Conservation (phyloP, 2,797 vertebrate species). For the Peromyscus eremicus region DNA sequence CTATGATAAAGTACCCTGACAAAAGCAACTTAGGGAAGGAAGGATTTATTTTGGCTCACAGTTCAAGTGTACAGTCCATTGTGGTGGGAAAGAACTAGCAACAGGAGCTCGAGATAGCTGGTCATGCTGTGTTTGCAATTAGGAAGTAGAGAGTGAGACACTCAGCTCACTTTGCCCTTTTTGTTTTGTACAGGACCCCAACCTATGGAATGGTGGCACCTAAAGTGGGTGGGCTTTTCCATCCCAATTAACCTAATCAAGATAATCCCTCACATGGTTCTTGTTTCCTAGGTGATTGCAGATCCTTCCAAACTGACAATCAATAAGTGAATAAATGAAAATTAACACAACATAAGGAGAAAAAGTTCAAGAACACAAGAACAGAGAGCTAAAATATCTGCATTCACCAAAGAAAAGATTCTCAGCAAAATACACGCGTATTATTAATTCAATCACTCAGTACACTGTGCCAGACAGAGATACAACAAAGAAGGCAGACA, state of each 20-base stretch:
- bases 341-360: conserved; percentile 39
- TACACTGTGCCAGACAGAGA: conserved; percentile 38
- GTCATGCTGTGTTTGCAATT: not conserved
- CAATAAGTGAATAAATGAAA: conserved; percentile 11
- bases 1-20: not conserved
- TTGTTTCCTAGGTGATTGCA: not conserved
- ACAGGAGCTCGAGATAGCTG: not conserved
- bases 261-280: not conserved
- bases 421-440: conserved; percentile 38
- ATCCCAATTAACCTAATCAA: not conserved
- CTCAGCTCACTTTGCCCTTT: not conserved
- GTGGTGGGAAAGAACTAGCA: not conserved
- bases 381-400: conserved; percentile 31
- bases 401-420: conserved; percentile 54
- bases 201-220: not conserved
- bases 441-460: conserved; percentile 61
- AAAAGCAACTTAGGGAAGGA: not conserved
- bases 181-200: not conserved
- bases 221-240: not conserved
- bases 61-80: not conserved
- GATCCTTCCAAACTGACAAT: not conserved
- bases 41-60: not conserved
- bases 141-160: not conserved
- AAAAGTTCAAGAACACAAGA: conserved; percentile 63
- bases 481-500: conserved; percentile 43